Evolutionary conservation across 2,797 vertebrate species (phyloP).

Genomic region (Hafferia zeledoni): DNA sequence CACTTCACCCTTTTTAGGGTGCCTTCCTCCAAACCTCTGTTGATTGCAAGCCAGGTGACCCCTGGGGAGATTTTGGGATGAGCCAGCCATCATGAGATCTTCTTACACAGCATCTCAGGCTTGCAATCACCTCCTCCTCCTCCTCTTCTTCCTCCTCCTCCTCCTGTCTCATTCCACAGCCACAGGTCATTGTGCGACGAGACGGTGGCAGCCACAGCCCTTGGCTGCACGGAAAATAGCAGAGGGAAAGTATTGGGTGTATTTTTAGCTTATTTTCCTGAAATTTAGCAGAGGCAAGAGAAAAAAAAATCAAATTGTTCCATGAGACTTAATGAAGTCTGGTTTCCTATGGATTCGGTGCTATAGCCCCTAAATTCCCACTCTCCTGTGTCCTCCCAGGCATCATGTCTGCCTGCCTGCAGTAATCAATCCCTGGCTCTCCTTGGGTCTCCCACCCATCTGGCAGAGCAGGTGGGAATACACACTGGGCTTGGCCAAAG

Average conservation of each 20-base stretch:
- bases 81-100: neutral
- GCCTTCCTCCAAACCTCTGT: neutral
- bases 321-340: neutral
- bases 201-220: neutral
- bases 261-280: constrained; percentile 60
- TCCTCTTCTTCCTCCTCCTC: neutral
- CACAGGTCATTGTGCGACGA: neutral
- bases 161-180: neutral
- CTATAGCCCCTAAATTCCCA: neutral
- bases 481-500: neutral
- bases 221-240: constrained; percentile 38
- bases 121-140: neutral
- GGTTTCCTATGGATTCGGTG: neutral
- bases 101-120: neutral
- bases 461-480: neutral
- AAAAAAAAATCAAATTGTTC: neutral
- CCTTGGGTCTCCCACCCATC: neutral
- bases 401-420: neutral
- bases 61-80: neutral
- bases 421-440: neutral
- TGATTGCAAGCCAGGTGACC: neutral
- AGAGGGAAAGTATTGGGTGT: constrained; percentile 24
- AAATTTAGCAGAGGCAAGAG: neutral
- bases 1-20: neutral
- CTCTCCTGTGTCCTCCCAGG: neutral